phyloP scores from a whole-genome alignment of 2,888 invertebrate species.

The Stramonita haemastoma region DNA sequence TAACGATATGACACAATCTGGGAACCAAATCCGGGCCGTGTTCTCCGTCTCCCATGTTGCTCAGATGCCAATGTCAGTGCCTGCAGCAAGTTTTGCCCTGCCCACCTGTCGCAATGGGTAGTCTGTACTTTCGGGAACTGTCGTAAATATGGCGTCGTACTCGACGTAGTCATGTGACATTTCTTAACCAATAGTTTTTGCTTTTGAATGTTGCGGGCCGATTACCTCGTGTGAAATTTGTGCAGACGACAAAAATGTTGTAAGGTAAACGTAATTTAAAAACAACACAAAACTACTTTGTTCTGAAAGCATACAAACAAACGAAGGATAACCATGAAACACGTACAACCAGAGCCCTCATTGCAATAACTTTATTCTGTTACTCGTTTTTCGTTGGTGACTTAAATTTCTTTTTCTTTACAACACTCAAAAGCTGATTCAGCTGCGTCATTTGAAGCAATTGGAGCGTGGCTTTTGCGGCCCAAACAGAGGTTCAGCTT shows the following conservation, averaged over 20 bases:
- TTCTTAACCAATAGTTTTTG: conserved; percentile 15
- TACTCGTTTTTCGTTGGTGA: too few species aligned
- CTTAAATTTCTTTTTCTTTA: too few species aligned
- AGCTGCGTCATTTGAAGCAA: too few species aligned
- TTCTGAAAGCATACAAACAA: too few species aligned
- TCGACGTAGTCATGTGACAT: conserved; percentile 24
- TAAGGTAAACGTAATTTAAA: neutral
- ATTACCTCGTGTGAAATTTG: conserved; percentile 1
- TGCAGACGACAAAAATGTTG: conserved; percentile 15
- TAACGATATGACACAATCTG: conserved; percentile 89
- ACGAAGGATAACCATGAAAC: neutral
- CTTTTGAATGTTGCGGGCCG: conserved; percentile 13
- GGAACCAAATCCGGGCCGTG: conserved; percentile 65
- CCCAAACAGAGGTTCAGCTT: too few species aligned
- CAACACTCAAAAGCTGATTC: too few species aligned
- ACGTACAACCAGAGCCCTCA: neutral
- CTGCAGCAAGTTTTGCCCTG: conserved; percentile 29
- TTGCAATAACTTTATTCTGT: neutral
- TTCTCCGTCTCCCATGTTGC: conserved; percentile 49
- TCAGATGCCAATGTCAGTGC: conserved; percentile 7
- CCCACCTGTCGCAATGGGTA: conserved; percentile 29
- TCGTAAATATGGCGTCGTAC: conserved; percentile 25
- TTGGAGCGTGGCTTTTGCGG: too few species aligned
- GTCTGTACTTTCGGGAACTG: conserved; percentile 3
- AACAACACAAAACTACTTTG: too few species aligned